Conservation (phyloP, 2,113 vertebrate genomes). For the Phoxinus phoxinus region DNA sequence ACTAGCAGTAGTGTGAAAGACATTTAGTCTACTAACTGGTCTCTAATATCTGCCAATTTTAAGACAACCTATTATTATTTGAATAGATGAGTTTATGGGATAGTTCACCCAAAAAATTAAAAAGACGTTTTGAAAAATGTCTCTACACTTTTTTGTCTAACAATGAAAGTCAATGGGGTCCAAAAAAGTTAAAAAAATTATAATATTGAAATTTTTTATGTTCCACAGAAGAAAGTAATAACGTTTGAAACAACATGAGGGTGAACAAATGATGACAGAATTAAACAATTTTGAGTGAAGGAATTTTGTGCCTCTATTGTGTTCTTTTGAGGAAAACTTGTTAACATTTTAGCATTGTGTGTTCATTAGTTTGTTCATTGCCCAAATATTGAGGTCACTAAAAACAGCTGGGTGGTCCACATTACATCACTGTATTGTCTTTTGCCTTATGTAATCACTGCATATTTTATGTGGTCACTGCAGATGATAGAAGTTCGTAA, state of each 20-base stretch:
- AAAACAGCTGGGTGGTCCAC: background rate
- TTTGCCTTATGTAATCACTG: slow-evolving; percentile 5
- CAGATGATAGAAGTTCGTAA: slow-evolving; percentile 23
- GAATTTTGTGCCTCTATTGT: background rate
- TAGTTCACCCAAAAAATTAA: background rate
- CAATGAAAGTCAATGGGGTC: background rate
- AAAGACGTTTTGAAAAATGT: background rate
- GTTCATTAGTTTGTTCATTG: background rate
- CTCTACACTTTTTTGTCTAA: background rate
- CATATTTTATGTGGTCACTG: slow-evolving; percentile 4
- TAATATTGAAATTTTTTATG: too few species aligned
- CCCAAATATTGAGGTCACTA: slow-evolving; percentile 24
- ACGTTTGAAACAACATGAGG: too few species aligned
- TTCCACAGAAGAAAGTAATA: too few species aligned
- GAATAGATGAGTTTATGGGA: slow-evolving; percentile 2
- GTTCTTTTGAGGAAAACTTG: background rate
- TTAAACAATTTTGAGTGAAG: too few species aligned
- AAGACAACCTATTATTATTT: background rate
- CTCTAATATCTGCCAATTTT: background rate
- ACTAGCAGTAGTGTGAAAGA: slow-evolving; percentile 18
- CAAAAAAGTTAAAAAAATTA: background rate
- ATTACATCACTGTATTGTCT: slow-evolving; percentile 25
- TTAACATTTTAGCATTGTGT: background rate
- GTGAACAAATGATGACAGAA: too few species aligned
- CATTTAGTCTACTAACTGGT: background rate